Percentiles rank a stretch among this genome's conserved stretches.
Conservation (phyloP, 2,888 invertebrate genomes). For the Ichneumon xanthorius region DNA sequence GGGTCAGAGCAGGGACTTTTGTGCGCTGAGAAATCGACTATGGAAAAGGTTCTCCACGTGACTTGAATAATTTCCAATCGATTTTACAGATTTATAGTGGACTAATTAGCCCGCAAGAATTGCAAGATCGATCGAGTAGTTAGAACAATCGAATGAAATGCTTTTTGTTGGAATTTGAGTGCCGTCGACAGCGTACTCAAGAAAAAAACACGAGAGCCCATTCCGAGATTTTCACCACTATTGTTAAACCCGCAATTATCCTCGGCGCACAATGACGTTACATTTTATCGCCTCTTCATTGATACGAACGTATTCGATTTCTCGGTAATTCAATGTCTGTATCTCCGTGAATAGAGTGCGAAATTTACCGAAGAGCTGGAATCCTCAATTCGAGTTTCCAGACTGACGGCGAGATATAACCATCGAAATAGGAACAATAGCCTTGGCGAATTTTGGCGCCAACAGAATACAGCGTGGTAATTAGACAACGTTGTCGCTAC, state of each 20-base stretch:
- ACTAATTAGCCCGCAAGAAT: not conserved
- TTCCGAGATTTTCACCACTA: slow-evolving; percentile 22
- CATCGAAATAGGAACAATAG: slow-evolving; percentile 42
- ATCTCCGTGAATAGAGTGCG: slow-evolving; percentile 42
- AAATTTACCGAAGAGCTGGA: slow-evolving; percentile 26
- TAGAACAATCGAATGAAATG: not conserved
- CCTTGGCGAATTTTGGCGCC: slow-evolving; percentile 46
- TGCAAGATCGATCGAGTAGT: not conserved
- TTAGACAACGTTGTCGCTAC: slow-evolving; percentile 58
- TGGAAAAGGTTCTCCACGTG: not conserved
- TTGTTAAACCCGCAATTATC: slow-evolving; percentile 16
- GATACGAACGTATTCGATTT: slow-evolving; percentile 48
- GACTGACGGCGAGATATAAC: slow-evolving; percentile 31
- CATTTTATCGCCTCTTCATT: slow-evolving; percentile 46
- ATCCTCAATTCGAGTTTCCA: slow-evolving; percentile 49
- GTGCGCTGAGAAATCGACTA: not conserved
- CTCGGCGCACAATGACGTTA: slow-evolving; percentile 11
- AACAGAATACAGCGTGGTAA: slow-evolving; percentile 60
- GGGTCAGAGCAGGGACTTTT: not conserved
- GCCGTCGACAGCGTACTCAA: not conserved
- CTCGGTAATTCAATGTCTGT: slow-evolving; percentile 29
- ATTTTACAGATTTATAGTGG: not conserved
- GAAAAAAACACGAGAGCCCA: not conserved
- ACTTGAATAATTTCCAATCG: not conserved
- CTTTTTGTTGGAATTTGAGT: slow-evolving; percentile 12